phyloP scores from a whole-genome alignment of 2,113 vertebrate genomes.

The Paralichthys olivaceus region DNA sequence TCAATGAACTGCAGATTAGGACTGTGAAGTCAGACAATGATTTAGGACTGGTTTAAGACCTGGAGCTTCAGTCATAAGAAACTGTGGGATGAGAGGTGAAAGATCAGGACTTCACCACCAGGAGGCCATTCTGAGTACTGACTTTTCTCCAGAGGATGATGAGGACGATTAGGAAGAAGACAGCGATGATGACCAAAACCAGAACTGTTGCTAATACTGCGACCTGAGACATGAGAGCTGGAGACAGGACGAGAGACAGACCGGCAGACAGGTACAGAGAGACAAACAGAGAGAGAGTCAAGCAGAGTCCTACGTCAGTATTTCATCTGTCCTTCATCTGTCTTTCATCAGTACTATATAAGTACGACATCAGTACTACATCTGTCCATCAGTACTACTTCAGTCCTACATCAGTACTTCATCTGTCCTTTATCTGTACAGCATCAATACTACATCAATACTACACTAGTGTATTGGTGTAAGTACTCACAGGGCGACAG shows the following conservation, averaged over 20 bases:
- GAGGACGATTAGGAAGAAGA: slow-evolving; percentile 91
- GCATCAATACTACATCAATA: not conserved
- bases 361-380: too few species aligned
- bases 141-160: slow-evolving; percentile 94
- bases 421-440: too few species aligned
- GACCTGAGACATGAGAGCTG: slow-evolving; percentile 90
- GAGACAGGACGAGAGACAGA: slow-evolving; percentile 18
- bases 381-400: not conserved
- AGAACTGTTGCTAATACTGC: slow-evolving; percentile 89
- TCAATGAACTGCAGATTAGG: too few species aligned
- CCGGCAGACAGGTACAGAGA: not conserved
- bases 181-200: slow-evolving; percentile 86
- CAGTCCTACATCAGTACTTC: not conserved
- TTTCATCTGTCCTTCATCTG: too few species aligned
- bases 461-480: not conserved
- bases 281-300: not conserved
- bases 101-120: not conserved
- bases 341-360: too few species aligned
- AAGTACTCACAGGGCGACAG: slow-evolving; percentile 81
- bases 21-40: too few species aligned
- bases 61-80: too few species aligned
- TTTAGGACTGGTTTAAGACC: too few species aligned
- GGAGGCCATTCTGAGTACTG: slow-evolving; percentile 37
- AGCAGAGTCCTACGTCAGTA: not conserved
- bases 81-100: too few species aligned